Evolutionary conservation across 23 tunicate species (phyloP), one percentile per base, ranked within the genome.

Genomic region (Clavelina lepadiformis): DNA sequence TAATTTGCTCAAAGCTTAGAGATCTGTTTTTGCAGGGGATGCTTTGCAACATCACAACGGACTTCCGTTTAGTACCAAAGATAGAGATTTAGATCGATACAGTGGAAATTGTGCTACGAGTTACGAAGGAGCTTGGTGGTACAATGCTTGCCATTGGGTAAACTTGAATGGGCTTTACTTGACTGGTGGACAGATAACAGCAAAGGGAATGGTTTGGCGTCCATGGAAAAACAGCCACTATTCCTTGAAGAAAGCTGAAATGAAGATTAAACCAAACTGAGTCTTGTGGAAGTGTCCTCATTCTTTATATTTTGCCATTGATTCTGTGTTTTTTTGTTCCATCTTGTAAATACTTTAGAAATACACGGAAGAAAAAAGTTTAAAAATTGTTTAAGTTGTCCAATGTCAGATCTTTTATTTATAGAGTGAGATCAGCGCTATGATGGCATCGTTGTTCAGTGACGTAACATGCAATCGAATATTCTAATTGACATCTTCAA

Each of bases 71-170:
- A 44, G 33, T 11, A 73, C 78, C 33, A 31, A 28, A 8, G 78
- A 73, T 31, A 51, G 46, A 36, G 78, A 73, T 68, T 26, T 59
- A 28, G 78, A 73, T 68, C 56, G 34, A 34, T 26, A 58, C 2
- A 51, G 26, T 8, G 8, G 50, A 7, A 58, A 59, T 31, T 73
- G 78, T 33, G 78, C 78, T 28, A 19, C 8, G 27, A n/a, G 30
- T 21, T 58, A 58, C 58, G 58, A 73, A 2, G 78, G 78, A 23
- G 78, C 58, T 44, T 73, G 78, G 78, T 73, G 78, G 78, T 73
- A 73, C 60, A 60, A 31, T 30, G 4, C 32, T 33, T 73, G 78
- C 68, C 78, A 73, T 23, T 29, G 30, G 1, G 31, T 58, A 13
- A 73, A 73, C 44, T 30, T 58, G 3, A 73, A 73, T 38, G 78